A percentile compares a stretch with the other conserved stretches of the same genome.
These are phyloP conservation scores for Tenthredo amoena DNA, from an alignment of 2,888 invertebrate genomes.

Conservation along the genomic window DNA sequence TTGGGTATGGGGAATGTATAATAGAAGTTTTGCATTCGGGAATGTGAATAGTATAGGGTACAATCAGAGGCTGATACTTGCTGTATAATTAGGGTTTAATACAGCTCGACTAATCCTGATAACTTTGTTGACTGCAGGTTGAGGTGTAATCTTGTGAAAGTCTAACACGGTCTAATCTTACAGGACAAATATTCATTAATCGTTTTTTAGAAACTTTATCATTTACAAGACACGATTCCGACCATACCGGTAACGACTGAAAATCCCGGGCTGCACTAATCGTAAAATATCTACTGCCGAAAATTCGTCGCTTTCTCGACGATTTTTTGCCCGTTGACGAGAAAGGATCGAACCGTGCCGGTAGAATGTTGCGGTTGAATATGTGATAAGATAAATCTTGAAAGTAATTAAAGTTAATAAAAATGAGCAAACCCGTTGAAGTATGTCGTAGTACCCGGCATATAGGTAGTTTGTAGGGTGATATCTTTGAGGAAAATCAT, in stretches of 20 bases:
- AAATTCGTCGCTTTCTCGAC: background rate
- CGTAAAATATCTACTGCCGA: background rate
- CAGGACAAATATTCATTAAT: conserved; percentile 15
- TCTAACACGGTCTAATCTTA: background rate
- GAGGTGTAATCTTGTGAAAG: background rate
- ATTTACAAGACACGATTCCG: background rate
- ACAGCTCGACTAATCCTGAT: background rate
- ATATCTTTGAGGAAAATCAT: background rate
- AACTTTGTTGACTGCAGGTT: conserved; percentile 14
- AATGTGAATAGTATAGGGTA: background rate
- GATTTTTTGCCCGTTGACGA: background rate
- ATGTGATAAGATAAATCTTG: background rate
- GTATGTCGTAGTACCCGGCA: background rate
- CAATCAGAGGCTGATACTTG: background rate
- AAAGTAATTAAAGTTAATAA: background rate
- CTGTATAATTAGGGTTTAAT: background rate
- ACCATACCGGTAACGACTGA: background rate
- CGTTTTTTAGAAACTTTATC: conserved; percentile 6
- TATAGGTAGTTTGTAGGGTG: background rate
- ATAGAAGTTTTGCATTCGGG: background rate
- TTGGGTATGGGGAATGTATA: background rate
- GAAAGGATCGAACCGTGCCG: too few relatives aligned
- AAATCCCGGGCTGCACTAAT: background rate
- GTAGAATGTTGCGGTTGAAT: background rate
- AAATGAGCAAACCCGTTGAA: background rate